These are phyloP conservation scores for Sphaerophoria rueppellii DNA, from an alignment of 2,888 invertebrate genomes.

Conservation along the genomic window DNA sequence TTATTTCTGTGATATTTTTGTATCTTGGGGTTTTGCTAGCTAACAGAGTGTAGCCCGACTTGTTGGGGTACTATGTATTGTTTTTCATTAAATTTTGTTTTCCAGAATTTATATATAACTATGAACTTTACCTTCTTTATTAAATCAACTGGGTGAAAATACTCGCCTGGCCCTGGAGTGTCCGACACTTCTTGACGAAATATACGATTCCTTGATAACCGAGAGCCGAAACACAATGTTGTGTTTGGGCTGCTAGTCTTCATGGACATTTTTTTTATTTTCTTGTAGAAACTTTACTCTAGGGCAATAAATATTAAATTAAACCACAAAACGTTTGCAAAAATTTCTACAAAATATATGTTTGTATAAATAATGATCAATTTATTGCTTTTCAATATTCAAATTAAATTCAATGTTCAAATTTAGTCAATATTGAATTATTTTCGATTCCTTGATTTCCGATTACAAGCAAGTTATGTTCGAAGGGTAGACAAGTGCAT, in stretches of 20 bases:
- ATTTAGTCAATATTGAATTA: conserved; percentile 16
- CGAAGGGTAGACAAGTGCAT: background rate
- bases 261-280: background rate
- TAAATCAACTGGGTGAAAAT: conserved; percentile 73
- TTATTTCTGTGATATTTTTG: conserved; percentile 7
- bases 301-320: conserved; percentile 42
- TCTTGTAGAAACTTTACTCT: conserved; percentile 23
- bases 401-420: background rate
- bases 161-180: conserved; percentile 77
- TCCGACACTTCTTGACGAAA: conserved; percentile 16
- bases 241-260: background rate
- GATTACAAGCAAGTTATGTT: background rate
- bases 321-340: background rate
- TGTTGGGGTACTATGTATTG: conserved; percentile 77
- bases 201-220: conserved; percentile 29
- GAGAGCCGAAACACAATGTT: conserved; percentile 56
- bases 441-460: background rate
- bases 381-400: background rate
- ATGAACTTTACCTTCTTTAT: conserved; percentile 76
- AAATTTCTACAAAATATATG: background rate
- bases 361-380: background rate
- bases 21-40: conserved; percentile 77
- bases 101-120: background rate
- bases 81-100: background rate
- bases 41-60: conserved; percentile 78